Conservation (phyloP, 2,797 vertebrate species). For the Oreonectes daqikongensis region DNA sequence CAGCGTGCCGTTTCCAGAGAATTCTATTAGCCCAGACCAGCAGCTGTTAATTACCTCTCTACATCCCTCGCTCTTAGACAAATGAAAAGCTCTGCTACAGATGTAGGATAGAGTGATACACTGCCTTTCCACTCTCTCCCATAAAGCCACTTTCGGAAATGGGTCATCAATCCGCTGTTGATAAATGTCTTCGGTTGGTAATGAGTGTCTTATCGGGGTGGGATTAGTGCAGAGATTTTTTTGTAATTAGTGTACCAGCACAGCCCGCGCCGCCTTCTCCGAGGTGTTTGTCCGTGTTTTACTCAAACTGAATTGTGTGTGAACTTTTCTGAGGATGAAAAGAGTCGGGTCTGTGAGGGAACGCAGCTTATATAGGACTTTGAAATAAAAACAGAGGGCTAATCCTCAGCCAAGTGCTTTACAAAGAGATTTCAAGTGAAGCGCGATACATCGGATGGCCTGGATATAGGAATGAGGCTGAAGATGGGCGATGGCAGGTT, state of each 20-base stretch:
- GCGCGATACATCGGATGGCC: conserved; percentile 39
- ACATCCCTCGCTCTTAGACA: conserved; percentile 77
- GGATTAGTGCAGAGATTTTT: conserved; percentile 79
- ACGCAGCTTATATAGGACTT: conserved; percentile 31
- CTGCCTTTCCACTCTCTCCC: conserved; percentile 72
- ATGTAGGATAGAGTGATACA: conserved; percentile 78
- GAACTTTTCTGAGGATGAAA: conserved; percentile 73
- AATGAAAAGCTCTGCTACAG: conserved; percentile 76
- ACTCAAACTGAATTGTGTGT: conserved; percentile 70
- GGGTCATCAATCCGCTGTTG: conserved; percentile 82
- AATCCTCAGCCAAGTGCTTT: conserved; percentile 41
- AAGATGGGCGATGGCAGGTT: conserved; percentile 25
- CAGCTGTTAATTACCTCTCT: conserved; percentile 81
- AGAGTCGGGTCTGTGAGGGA: conserved; percentile 43
- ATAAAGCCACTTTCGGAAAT: conserved; percentile 78
- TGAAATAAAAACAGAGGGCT: conserved; percentile 41
- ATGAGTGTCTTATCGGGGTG: conserved; percentile 80
- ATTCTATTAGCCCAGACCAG: conserved; percentile 81
- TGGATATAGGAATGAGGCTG: conserved; percentile 41
- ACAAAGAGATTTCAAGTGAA: conserved; percentile 43
- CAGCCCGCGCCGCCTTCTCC: conserved; percentile 76
- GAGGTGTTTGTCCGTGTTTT: conserved; percentile 70
- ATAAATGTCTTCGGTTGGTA: conserved; percentile 82
- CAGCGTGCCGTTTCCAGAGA: conserved; percentile 74
- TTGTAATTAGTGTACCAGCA: conserved; percentile 81